Evolutionary conservation across 2,113 vertebrate genomes (phyloP).

Genomic region (Haliaeetus leucogaster): DNA sequence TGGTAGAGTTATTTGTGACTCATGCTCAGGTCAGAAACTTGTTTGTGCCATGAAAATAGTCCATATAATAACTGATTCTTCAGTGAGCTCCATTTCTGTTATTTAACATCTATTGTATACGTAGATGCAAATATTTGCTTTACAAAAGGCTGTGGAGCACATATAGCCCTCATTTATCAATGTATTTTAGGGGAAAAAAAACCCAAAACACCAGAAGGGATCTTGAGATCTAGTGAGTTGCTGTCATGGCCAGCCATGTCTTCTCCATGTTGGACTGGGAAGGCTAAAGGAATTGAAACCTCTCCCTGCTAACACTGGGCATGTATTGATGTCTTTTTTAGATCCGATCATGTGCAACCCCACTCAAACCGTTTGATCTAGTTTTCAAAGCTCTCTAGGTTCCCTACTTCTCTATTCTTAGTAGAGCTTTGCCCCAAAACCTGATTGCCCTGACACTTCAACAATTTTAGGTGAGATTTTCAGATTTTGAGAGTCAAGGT

Average conservation of each 20-base stretch:
- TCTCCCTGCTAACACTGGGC: not conserved
- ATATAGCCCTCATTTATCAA: not conserved
- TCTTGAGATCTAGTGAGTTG: not conserved
- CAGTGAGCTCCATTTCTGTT: not conserved
- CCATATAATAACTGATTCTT: not conserved
- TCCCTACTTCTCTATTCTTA: not conserved
- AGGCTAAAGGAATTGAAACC: not conserved
- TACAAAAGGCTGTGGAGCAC: not conserved
- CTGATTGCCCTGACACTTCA: rapidly evolving
- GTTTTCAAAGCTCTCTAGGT: not conserved
- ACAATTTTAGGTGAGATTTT: not conserved
- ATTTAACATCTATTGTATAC: not conserved
- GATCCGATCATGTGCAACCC: not conserved
- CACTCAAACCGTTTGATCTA: not conserved
- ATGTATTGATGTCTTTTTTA: not conserved
- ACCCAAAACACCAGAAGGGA: not conserved
- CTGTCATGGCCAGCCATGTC: rapidly evolving
- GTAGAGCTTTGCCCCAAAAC: not conserved
- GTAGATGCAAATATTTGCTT: not conserved
- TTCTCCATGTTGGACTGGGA: not conserved
- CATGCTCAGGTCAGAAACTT: not conserved
- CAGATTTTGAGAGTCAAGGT: not conserved
- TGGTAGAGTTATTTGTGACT: not conserved
- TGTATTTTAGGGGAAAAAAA: not conserved
- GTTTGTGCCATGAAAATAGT: not conserved